Conservation (phyloP, 2,888 invertebrate genomes). For the Dicycla oo region DNA sequence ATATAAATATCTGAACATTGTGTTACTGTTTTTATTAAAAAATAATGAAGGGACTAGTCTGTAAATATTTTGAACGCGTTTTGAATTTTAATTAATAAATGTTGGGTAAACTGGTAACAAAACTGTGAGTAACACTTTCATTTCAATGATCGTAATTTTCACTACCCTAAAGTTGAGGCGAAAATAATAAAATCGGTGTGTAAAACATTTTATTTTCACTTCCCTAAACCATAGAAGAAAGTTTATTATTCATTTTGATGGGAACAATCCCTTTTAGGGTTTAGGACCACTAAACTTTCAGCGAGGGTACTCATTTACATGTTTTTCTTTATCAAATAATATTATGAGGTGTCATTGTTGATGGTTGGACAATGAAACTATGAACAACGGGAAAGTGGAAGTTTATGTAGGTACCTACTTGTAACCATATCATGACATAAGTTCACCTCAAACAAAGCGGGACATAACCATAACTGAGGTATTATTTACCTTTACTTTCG, state of each 20-base stretch:
- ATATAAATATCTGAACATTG: constrained; percentile 50
- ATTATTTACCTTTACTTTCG: constrained; percentile 16
- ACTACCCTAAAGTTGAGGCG: neutral
- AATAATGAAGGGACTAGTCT: neutral
- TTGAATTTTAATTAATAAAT: constrained; percentile 7
- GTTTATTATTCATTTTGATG: constrained; percentile 56
- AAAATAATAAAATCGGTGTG: constrained; percentile 17
- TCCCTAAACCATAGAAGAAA: constrained; percentile 36
- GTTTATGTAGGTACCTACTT: constrained; percentile 19
- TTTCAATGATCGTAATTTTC: constrained; percentile 9
- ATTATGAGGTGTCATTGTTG: constrained; percentile 30
- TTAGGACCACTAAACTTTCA: constrained; percentile 42
- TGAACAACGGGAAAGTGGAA: constrained; percentile 18
- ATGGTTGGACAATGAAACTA: constrained; percentile 30
- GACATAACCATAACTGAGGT: constrained; percentile 18
- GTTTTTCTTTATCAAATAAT: constrained; percentile 41
- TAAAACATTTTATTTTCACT: constrained; percentile 43
- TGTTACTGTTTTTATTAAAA: constrained; percentile 29
- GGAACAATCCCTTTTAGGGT: constrained; percentile 40
- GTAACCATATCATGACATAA: constrained; percentile 38
- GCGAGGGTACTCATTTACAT: constrained; percentile 38
- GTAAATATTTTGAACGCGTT: constrained; percentile 13
- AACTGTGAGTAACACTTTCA: constrained; percentile 9
- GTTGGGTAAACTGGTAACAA: constrained; percentile 1
- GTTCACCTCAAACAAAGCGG: constrained; percentile 30